Conservation (phyloP, 1,140 invertebrate species). For the Drosophila ercepeae region DNA sequence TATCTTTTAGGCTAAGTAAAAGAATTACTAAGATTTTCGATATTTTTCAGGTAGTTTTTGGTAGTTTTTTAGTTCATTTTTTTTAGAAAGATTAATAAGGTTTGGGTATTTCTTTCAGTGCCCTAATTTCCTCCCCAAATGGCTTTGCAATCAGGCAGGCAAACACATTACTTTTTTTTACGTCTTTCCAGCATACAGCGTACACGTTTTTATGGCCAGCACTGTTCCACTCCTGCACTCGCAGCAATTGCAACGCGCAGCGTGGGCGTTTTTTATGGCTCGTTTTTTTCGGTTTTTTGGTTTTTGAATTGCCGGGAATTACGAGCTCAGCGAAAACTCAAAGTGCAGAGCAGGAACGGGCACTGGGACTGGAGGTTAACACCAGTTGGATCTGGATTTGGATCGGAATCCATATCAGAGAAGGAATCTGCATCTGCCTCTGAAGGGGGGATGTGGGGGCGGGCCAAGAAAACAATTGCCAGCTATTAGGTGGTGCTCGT, state of each 20-base stretch:
- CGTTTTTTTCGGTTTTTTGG: constrained; percentile 2
- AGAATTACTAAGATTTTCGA: too few species aligned
- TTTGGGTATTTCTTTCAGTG: neutral
- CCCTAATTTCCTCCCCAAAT: constrained; percentile 17
- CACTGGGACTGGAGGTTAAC: constrained; percentile 3
- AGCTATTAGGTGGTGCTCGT: constrained; percentile 50
- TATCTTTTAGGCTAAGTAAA: too few species aligned
- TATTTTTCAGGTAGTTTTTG: neutral
- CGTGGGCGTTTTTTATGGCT: constrained; percentile 36
- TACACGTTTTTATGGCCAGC: constrained; percentile 23
- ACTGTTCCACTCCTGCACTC: constrained; percentile 12
- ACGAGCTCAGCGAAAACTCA: constrained; percentile 38
- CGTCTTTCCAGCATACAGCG: constrained; percentile 33
- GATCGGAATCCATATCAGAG: neutral
- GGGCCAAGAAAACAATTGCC: constrained; percentile 54
- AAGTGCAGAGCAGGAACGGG: constrained; percentile 10
- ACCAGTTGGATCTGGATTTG: constrained; percentile 5
- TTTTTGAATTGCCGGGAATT: constrained; percentile 28
- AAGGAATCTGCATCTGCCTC: neutral
- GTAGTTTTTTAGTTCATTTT: neutral
- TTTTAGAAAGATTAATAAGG: too few species aligned
- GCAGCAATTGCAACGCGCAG: constrained; percentile 33
- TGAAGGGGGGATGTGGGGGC: too few species aligned
- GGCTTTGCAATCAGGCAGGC: constrained; percentile 30
- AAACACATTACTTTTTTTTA: constrained; percentile 27